These are phyloP conservation scores for Hypomecis atomaria DNA, from an alignment of 2,888 invertebrate genomes.

Conservation along the genomic window DNA sequence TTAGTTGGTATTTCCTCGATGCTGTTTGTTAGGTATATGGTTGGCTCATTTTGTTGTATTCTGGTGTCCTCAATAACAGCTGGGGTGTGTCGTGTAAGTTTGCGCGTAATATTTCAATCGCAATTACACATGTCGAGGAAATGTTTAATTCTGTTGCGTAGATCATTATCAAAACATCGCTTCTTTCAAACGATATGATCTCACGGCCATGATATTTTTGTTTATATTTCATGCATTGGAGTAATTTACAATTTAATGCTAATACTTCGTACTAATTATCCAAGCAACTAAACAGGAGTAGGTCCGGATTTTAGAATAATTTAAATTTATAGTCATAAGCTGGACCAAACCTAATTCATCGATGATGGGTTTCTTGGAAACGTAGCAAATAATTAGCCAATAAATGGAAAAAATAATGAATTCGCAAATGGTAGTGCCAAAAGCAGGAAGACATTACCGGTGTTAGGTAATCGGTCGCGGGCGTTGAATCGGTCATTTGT, in stretches of 20 bases:
- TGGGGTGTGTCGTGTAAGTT: slow-evolving; percentile 35
- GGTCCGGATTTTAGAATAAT: too few species aligned
- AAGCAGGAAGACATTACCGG: slow-evolving; percentile 52
- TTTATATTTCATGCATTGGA: neutral
- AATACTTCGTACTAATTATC: too few species aligned
- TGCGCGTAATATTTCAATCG: slow-evolving; percentile 25
- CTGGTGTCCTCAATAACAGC: slow-evolving; percentile 39
- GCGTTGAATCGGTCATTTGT: slow-evolving; percentile 57
- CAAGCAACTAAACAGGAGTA: too few species aligned
- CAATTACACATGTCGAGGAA: slow-evolving; percentile 24
- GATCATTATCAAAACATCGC: slow-evolving; percentile 5
- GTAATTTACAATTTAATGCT: neutral
- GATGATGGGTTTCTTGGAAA: too few species aligned
- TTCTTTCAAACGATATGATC: neutral
- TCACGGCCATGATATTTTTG: neutral
- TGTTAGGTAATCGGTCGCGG: slow-evolving; percentile 56
- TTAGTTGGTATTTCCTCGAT: slow-evolving; percentile 39
- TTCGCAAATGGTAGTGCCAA: neutral
- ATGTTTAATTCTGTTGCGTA: slow-evolving; percentile 12
- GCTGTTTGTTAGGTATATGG: slow-evolving; percentile 32
- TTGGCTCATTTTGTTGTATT: slow-evolving; percentile 34
- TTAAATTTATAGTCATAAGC: too few species aligned
- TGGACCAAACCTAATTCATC: too few species aligned
- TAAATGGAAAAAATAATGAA: neutral
- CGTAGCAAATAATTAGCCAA: neutral